phyloP scores from a whole-genome alignment of 2,888 invertebrate genomes.

The Lepidonotus clava region DNA sequence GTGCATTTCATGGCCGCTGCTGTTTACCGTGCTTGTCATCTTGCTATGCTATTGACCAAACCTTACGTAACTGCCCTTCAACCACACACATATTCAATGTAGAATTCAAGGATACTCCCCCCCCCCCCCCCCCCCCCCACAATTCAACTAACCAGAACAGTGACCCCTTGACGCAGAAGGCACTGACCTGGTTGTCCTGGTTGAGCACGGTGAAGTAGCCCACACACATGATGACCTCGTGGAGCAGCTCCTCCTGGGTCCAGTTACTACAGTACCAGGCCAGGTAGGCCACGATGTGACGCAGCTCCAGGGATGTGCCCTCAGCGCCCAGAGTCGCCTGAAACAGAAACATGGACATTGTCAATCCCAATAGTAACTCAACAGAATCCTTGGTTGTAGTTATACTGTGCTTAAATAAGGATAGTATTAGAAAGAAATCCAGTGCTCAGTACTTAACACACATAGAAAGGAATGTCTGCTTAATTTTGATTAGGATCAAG shows the following conservation, averaged over 20 bases:
- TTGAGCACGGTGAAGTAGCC: conserved; percentile 92
- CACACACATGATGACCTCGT: conserved; percentile 89
- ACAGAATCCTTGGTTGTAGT: no score
- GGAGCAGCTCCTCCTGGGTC: conserved; percentile 84
- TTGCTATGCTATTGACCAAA: no score
- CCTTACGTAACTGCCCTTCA: no score
- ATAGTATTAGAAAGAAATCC: no score
- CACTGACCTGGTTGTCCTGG: conserved; percentile 87
- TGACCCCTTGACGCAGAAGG: not conserved
- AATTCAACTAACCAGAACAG: not conserved
- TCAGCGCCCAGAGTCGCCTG: conserved; percentile 87
- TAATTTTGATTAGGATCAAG: no score
- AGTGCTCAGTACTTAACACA: no score
- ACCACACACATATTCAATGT: no score
- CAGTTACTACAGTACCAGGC: conserved; percentile 84
- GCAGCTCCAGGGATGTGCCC: conserved; percentile 91
- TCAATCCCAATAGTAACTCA: no score
- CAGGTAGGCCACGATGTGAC: conserved; percentile 91
- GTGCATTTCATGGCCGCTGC: no score
- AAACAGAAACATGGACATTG: conserved; percentile 63
- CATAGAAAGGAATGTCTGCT: no score
- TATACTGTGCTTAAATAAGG: no score
- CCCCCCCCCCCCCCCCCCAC: not conserved
- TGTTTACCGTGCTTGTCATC: no score
- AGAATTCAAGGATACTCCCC: not conserved